Conservation (phyloP, 2,113 vertebrate species). For the Entosphenus tridentatus region DNA sequence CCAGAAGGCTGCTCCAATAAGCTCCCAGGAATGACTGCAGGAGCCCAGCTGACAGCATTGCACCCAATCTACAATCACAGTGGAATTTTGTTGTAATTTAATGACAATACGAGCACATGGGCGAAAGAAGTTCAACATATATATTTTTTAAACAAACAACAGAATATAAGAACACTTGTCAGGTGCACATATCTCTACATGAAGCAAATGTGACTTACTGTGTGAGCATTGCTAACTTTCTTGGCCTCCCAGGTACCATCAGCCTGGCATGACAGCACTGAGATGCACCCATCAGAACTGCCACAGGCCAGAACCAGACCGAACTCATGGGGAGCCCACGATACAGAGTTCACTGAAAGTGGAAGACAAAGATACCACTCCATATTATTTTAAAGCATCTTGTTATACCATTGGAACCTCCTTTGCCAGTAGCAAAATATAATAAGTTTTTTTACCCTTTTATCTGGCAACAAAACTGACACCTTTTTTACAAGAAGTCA, state of each 20-base stretch:
- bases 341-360: conserved; percentile 70
- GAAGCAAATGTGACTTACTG: conserved; percentile 27
- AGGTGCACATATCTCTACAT: too few relatives aligned
- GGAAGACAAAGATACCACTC: conserved; percentile 3
- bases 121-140: too few relatives aligned
- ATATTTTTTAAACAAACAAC: too few relatives aligned
- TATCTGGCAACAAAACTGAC: too few relatives aligned
- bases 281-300: conserved; percentile 86
- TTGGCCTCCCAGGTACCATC: conserved; percentile 94
- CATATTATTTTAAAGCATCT: too few relatives aligned
- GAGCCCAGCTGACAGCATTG: conserved; percentile 92
- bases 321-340: conserved; percentile 86
- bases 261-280: conserved; percentile 52
- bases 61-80: conserved; percentile 50
- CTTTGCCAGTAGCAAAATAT: too few relatives aligned
- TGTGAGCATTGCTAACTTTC: conserved; percentile 90
- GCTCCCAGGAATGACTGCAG: conserved; percentile 68
- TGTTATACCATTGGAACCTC: too few relatives aligned
- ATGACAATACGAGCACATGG: too few relatives aligned
- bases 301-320: conserved; percentile 77
- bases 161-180: too few relatives aligned
- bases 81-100: too few relatives aligned
- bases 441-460: too few relatives aligned
- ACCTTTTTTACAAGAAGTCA: too few relatives aligned
- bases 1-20: conserved; percentile 67